Evolutionary conservation across 2,888 invertebrate species (phyloP).

Genomic region (Parnassius glacialis): DNA sequence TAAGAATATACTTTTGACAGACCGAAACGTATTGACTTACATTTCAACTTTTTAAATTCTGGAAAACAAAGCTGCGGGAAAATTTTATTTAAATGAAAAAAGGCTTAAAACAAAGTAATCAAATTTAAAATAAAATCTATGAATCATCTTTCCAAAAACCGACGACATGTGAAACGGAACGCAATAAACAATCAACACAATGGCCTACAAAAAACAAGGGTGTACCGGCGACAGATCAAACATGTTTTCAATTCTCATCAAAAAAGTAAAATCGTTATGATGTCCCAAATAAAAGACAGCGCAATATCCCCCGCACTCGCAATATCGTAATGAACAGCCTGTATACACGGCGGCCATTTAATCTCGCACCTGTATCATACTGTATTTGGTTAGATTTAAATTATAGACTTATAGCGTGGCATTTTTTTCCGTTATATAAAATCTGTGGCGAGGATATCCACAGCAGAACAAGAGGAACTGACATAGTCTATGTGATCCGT

Average conservation of each 20-base stretch:
- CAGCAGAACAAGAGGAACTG: no score
- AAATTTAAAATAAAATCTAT: no score
- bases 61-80: no score
- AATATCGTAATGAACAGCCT: conserved; percentile 80
- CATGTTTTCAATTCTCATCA: conserved; percentile 79
- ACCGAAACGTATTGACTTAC: no score
- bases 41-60: no score
- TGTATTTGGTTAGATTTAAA: conserved; percentile 45
- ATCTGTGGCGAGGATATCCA: no score
- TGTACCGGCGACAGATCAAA: conserved; percentile 55
- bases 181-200: conserved; percentile 58
- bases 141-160: neutral
- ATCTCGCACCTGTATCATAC: conserved; percentile 79
- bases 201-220: conserved; percentile 31
- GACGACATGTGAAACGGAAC: conserved; percentile 6
- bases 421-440: no score
- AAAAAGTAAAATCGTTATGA: conserved; percentile 74
- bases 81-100: no score
- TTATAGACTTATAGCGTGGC: conserved; percentile 3
- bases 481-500: no score
- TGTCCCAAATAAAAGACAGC: conserved; percentile 71
- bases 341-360: conserved; percentile 77
- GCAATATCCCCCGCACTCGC: conserved; percentile 71
- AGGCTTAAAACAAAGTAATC: no score
- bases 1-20: no score